phyloP scores from a whole-genome alignment of 2,113 vertebrate genomes.

The Psophia crepitans region DNA sequence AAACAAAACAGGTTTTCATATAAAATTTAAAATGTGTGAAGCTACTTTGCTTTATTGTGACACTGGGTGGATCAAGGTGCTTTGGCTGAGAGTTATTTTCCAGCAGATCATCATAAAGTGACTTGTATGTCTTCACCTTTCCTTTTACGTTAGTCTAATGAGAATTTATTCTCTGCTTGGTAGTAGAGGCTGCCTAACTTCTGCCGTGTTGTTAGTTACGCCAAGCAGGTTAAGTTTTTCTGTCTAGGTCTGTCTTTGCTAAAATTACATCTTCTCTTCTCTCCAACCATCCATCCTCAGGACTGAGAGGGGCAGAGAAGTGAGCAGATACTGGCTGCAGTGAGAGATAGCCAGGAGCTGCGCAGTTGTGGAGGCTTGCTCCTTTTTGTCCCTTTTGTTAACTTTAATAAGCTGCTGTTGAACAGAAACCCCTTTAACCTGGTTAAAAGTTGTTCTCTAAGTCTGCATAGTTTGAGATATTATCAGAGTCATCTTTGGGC shows the following conservation, averaged over 20 bases:
- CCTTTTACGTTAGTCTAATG: not conserved
- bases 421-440: conserved; percentile 51
- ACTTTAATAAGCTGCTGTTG: not conserved
- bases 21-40: not conserved
- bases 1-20: conserved; percentile 19
- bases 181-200: not conserved
- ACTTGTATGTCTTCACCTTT: not conserved
- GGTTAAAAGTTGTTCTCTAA: conserved; percentile 31
- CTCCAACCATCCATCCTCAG: not conserved
- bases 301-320: not conserved
- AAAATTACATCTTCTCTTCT: not conserved
- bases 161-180: not conserved
- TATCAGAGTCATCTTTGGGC: conserved; percentile 26
- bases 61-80: not conserved
- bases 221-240: not conserved
- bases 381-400: not conserved
- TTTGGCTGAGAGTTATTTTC: not conserved
- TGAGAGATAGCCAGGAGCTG: not conserved
- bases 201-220: not conserved
- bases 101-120: conserved; percentile 2
- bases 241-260: not conserved
- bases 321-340: not conserved
- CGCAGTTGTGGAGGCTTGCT: not conserved
- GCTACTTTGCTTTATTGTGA: not conserved
- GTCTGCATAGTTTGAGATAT: conserved; percentile 48